A percentile compares a stretch with the other conserved stretches of the same genome.
These are phyloP conservation scores for Drosophila cardini DNA, from an alignment of 1,140 invertebrate genomes.

Conservation along the genomic window DNA sequence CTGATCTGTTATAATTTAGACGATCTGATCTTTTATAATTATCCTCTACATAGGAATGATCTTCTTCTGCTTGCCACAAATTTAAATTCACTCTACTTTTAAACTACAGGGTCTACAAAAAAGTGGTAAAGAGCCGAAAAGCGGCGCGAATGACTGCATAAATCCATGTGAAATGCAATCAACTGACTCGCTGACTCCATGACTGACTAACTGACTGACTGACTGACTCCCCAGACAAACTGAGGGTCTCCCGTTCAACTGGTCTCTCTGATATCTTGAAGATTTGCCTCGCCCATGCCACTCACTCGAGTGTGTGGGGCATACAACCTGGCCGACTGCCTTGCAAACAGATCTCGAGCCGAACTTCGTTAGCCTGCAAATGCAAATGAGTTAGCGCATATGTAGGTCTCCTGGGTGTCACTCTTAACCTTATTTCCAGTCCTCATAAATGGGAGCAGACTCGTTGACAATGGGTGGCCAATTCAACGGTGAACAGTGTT, in stretches of 20 bases:
- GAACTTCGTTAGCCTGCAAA: constrained; percentile 61
- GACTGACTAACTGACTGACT: constrained; percentile 38
- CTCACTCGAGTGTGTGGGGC: constrained; percentile 24
- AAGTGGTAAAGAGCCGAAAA: constrained; percentile 17
- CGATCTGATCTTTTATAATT: too few relatives aligned
- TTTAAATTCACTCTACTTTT: too few relatives aligned
- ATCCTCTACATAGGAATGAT: too few relatives aligned
- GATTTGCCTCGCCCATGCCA: constrained; percentile 39
- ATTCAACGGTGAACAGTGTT: constrained; percentile 1
- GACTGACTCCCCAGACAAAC: constrained; percentile 25
- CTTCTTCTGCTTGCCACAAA: too few relatives aligned
- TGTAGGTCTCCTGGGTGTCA: constrained; percentile 79
- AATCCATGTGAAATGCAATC: constrained; percentile 77
- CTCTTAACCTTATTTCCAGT: constrained; percentile 75
- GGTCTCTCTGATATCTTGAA: constrained; percentile 30
- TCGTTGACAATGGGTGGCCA: constrained; percentile 65
- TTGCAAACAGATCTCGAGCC: constrained; percentile 9
- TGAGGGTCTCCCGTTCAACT: constrained; percentile 12
- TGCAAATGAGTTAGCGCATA: constrained; percentile 70
- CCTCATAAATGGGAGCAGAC: constrained; percentile 70
- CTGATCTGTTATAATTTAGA: too few relatives aligned
- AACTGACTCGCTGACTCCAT: constrained; percentile 38
- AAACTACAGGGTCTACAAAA: not conserved
- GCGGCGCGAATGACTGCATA: constrained; percentile 79
- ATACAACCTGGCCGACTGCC: constrained; percentile 14